Base-by-base conservation (phyloP, 1,140 invertebrate species). In the Drosophila trapezifrons region DNA sequence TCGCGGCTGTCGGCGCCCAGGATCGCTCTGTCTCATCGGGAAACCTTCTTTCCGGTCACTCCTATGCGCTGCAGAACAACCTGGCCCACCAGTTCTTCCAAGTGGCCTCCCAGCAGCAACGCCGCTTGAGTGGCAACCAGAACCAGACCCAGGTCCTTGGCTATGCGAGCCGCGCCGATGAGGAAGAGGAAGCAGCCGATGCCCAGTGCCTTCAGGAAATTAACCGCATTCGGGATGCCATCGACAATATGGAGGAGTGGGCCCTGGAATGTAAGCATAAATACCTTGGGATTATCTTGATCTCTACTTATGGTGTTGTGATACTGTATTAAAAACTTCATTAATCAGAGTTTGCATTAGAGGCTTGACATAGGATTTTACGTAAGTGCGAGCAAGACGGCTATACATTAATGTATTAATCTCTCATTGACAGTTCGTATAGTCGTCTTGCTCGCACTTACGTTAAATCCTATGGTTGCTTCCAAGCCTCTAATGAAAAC, bases 231-330 rank as follows among this genome's bases (percentile, higher is more conserved):
- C 66, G 75, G 6, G 67, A 72, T 25, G 80, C 80, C 54, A 76
- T 89, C 22, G 22, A 56, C 46, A 81, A 89, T 45, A 25, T 62
- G 32, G 80, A 89, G 58, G 85, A 89, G 58, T 89, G 85, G 85
- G 85, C 85, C 1, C 64, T 89, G 20, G 85, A 89, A 58, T 89
- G 85, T 89, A 71, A 89, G 85, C 46, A 59, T 22, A 38, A 13
- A 3, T 45, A 10, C 5, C 18, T 37, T 0, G 8, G 2, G 32
- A 22, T n/a, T n/a, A 10, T 0, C 32, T 35, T 4, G 12, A 13
- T 12, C 12, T 12, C 3, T n/a, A n/a, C n/a, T n/a, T n/a, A n/a
- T n/a, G n/a, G n/a, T n/a, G n/a, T n/a, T n/a, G n/a, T n/a, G n/a
- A n/a, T n/a, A n/a, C n/a, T n/a, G n/a, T n/a, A n/a, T n/a, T n/a